Percentiles rank a stretch among this genome's conserved stretches.
These are phyloP conservation scores for Macquaria australasica DNA, from an alignment of 2,113 vertebrate species.

Conservation along the genomic window DNA sequence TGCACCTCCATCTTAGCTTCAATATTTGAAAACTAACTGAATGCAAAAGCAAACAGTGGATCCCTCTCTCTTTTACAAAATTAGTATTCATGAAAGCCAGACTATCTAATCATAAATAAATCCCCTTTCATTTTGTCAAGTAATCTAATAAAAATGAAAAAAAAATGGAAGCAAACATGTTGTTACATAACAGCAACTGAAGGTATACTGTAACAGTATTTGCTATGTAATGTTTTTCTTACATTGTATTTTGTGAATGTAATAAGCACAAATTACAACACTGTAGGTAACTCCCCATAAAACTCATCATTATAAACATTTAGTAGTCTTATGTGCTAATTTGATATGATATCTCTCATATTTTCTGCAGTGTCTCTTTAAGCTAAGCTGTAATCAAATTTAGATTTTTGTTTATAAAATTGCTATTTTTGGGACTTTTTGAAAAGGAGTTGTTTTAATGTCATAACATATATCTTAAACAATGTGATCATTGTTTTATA, in stretches of 20 bases:
- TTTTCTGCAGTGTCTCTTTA: not conserved
- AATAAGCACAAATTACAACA: not conserved
- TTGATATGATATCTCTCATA: not conserved
- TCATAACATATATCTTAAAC: not conserved
- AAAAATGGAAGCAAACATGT: not conserved
- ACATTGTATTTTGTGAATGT: not conserved
- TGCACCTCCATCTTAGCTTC: constrained; percentile 52
- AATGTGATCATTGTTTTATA: not conserved
- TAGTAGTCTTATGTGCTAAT: not conserved
- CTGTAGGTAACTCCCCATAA: not conserved
- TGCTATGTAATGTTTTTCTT: no score
- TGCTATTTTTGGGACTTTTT: not conserved
- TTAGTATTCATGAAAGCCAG: constrained; percentile 8
- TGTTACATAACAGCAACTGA: not conserved
- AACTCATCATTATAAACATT: not conserved
- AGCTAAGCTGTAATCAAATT: not conserved
- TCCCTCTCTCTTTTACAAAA: not conserved
- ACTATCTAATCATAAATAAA: constrained; percentile 7
- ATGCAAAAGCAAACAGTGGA: constrained; percentile 35
- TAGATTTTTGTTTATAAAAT: not conserved
- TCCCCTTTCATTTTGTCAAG: not conserved
- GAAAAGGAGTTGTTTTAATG: not conserved
- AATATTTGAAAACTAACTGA: constrained; percentile 53
- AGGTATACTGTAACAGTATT: not conserved
- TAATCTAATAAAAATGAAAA: not conserved